Evolutionary conservation across 2,888 invertebrate species (phyloP), one percentile per base, ranked within the genome.

Genomic region (Mylabris sibirica): DNA sequence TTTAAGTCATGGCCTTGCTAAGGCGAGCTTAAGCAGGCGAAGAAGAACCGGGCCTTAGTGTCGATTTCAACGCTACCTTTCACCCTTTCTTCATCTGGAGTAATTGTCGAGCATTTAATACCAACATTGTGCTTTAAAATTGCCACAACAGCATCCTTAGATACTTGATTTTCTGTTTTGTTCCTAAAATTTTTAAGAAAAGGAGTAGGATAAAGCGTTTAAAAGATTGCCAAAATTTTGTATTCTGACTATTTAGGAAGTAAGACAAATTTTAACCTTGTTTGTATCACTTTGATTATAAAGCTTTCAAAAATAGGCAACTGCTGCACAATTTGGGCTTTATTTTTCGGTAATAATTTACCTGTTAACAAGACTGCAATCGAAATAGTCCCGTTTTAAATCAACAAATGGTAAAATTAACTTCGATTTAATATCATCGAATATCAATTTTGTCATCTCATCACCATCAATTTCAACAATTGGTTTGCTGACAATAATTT

Each of bases 361-460:
- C 84, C 84, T 89, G 85, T 95, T 88, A 14, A 93, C 93, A 71
- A 96, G 87, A 17, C 96, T 95, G 82, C 96, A 87, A 84, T 96
- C 96, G 83, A 90, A 96, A 84, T 96, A 96, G 71, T 93, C 87
- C 83, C 92, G 90, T 78, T 96, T 93, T 73, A 96, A 88, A 87
- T 92, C 91, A 24, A 92, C 88, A 84, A 91, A 92, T 0, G 92
- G 92, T 77, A 92, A 90, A 77, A 92, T 91, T 1, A 92, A 89
- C 80, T 91, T 93, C 77, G 95, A 93, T 85, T 96, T 96, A 81
- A 96, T 96, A 85, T 92, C 93, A 73, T 92, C 90, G 94, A 96
- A 96, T 78, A 96, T 95, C 75, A 96, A 94, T 72, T 95, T 88
- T 9, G 96, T 96, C 96, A 96, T 96, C 86, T 96, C 96, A 87